Percentiles rank a stretch among this genome's conserved stretches.
These are phyloP conservation scores for Dilophus febrilis DNA, from an alignment of 2,888 invertebrate species.

Conservation along the genomic window DNA sequence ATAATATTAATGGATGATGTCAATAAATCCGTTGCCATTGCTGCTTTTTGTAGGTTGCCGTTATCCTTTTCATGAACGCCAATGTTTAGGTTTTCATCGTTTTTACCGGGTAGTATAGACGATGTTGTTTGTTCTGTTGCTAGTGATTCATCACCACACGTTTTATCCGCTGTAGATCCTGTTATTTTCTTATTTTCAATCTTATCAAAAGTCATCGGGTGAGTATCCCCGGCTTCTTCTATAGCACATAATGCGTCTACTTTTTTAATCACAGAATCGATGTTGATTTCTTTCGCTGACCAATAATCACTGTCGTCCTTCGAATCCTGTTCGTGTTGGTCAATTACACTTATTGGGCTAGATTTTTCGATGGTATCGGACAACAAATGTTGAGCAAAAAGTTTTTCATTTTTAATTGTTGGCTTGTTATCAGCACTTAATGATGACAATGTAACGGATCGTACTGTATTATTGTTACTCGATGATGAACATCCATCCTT, in stretches of 20 bases:
- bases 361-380: slow-evolving; percentile 24
- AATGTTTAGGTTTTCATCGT: slow-evolving; percentile 23
- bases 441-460: no score
- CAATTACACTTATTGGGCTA: slow-evolving; percentile 17
- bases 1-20: not conserved
- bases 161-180: not conserved
- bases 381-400: slow-evolving; percentile 22
- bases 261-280: slow-evolving; percentile 67
- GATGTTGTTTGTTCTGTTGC: not conserved
- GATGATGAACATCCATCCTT: not conserved
- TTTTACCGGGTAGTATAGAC: not conserved
- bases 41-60: not conserved
- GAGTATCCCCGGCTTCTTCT: slow-evolving; percentile 1
- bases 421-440: no score
- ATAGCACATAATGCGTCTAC: slow-evolving; percentile 40
- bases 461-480: no score
- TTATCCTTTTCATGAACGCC: slow-evolving; percentile 15
- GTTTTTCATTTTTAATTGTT: slow-evolving; percentile 11
- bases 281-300: slow-evolving; percentile 63
- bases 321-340: slow-evolving; percentile 33
- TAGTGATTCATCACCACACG: no score
- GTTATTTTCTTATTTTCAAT: no score
- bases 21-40: slow-evolving; percentile 7
- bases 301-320: slow-evolving; percentile 60
- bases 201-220: not conserved